phyloP scores from a whole-genome alignment of 2,113 vertebrate species.

The Pelvicachromis taeniatus region DNA sequence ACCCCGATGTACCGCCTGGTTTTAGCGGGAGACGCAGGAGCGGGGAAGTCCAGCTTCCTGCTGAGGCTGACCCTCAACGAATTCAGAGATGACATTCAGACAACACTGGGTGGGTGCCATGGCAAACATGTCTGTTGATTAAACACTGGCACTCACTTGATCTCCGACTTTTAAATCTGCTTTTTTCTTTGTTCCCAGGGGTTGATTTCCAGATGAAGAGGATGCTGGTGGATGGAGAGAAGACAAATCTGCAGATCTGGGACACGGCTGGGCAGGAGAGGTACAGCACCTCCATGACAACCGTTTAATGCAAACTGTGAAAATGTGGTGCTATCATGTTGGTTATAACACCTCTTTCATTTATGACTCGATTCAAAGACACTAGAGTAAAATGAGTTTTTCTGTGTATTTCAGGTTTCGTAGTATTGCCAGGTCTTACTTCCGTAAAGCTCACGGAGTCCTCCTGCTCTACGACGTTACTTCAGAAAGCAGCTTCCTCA shows the following conservation, averaged over 20 bases:
- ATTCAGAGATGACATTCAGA: slow-evolving; percentile 70
- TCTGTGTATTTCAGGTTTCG: slow-evolving; percentile 55
- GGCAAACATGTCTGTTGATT: not conserved
- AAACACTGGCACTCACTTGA: not conserved
- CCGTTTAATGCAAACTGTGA: not conserved
- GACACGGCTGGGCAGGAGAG: slow-evolving; percentile 78
- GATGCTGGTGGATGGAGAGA: slow-evolving; percentile 75
- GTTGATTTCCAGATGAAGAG: slow-evolving; percentile 80
- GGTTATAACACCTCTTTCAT: not conserved
- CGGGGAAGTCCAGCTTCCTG: slow-evolving; percentile 78
- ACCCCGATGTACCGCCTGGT: slow-evolving; percentile 66
- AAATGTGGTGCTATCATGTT: not conserved
- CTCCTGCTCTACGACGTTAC: slow-evolving; percentile 75
- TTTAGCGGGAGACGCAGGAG: slow-evolving; percentile 70
- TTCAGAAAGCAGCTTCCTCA: slow-evolving; percentile 75
- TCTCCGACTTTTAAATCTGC: not conserved
- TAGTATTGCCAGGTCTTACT: slow-evolving; percentile 74
- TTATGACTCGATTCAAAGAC: not conserved
- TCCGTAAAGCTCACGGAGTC: slow-evolving; percentile 71
- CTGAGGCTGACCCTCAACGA: slow-evolving; percentile 69
- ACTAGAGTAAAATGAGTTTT: not conserved
- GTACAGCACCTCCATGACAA: not conserved
- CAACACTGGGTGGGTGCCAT: slow-evolving; percentile 61
- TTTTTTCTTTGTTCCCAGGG: slow-evolving; percentile 36
- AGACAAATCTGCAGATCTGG: slow-evolving; percentile 74